Evolutionary conservation across 2,888 invertebrate genomes (phyloP).

Genomic region (Pedicia rivosa): DNA sequence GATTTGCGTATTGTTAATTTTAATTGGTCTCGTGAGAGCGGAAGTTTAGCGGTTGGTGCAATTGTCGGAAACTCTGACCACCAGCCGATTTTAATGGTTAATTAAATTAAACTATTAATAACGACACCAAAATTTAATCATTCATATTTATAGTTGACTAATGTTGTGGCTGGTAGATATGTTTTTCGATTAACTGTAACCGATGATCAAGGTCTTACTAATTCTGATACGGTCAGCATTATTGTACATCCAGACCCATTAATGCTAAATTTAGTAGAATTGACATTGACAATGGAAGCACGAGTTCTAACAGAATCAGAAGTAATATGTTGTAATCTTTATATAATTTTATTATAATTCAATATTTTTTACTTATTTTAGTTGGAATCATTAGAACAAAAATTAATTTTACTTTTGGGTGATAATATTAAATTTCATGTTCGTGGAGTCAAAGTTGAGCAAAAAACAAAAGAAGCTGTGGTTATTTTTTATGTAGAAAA

Average conservation of each 20-base stretch:
- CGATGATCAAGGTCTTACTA: conserved; percentile 75
- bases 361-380: conserved; percentile 35
- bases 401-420: conserved; percentile 61
- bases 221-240: conserved; percentile 68
- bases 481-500: conserved; percentile 52
- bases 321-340: conserved; percentile 12
- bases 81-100: conserved; percentile 56
- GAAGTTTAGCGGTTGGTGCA: conserved; percentile 68
- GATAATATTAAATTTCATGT: conserved; percentile 51
- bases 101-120: conserved; percentile 1
- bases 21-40: conserved; percentile 63
- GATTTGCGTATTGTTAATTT: conserved; percentile 75
- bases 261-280: conserved; percentile 59
- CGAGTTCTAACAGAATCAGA: conserved; percentile 44
- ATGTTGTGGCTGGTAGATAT: conserved; percentile 74
- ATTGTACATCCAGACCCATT: conserved; percentile 65
- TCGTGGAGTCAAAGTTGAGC: conserved; percentile 39
- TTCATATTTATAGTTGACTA: conserved; percentile 42
- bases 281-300: conserved; percentile 63
- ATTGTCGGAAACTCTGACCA: conserved; percentile 63
- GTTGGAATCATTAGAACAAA: conserved; percentile 55
- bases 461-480: conserved; percentile 43
- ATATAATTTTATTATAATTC: too few species aligned
- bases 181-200: conserved; percentile 77
- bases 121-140: conserved; percentile 3